Evolutionary conservation across 2,113 vertebrate genomes (phyloP), one percentile per base, ranked within the genome.

Genomic region (Camelus bactrianus): DNA sequence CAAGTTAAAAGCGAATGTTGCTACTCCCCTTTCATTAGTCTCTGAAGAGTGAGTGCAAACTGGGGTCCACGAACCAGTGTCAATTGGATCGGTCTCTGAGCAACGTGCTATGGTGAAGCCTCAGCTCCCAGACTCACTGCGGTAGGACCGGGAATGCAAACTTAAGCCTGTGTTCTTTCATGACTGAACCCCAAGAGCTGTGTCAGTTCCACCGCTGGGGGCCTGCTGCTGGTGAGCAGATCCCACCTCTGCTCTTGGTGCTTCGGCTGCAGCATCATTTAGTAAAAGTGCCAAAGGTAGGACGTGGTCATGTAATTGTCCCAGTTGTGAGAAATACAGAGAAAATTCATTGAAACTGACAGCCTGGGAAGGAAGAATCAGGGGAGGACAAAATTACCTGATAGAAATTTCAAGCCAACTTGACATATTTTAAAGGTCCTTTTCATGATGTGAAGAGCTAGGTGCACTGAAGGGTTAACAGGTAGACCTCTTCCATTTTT

Each of bases 401-500:
- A 35, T 16, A 70, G 94, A 87, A 93, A 86, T 69, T 80, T 96
- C 73, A 95, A 88, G 87, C 52, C 46, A 69, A 80, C 54, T 19
- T 93, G 80, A 91, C n/a, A 8, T 52, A 80, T 75, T 46, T 83
- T 52, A 28, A 89, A 86, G 42, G 62, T 52, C 32, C 16, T 22
- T 96, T 58, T 83, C 17, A 20, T 0, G 3, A 69, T 20, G 6
- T 60, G 28, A 73, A 30, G n/a, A 38, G 56, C 56, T 52, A 52
- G n/a, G 46, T 38, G 65, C 67, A 82, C n/a, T 38, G 62, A 93
- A 94, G 62, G 60, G 48, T 38, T 42, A 42, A 58, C 5, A 64
- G n/a, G 38, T 72, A 76, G 73, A 19, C 79, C n/a, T 58, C 79
- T 65, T 83, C 77, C 76, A 72, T 70, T 91, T 92, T 77, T 38